Percentiles rank a stretch among this genome's conserved stretches.
These are phyloP conservation scores for Dufourea novaeangliae DNA, from an alignment of 1,140 invertebrate genomes.

Conservation along the genomic window DNA sequence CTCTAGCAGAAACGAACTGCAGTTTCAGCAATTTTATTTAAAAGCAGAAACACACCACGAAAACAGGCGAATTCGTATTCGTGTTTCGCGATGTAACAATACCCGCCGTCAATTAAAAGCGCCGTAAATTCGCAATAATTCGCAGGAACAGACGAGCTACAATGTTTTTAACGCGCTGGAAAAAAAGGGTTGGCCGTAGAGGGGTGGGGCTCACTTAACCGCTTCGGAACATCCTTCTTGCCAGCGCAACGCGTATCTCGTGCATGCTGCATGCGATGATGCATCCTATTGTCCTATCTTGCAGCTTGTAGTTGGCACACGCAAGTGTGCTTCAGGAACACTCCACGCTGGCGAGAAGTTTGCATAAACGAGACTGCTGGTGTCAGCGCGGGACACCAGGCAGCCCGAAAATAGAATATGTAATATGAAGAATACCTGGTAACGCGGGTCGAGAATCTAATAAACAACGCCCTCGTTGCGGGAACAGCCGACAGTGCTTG, in stretches of 20 bases:
- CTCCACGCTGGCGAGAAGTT: constrained; percentile 42
- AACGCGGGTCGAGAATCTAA: background rate
- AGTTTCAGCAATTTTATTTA: no score
- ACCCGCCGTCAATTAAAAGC: background rate
- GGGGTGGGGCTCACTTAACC: no score
- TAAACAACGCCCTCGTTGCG: background rate
- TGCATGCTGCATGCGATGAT: constrained; percentile 14
- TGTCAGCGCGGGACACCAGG: constrained; percentile 20
- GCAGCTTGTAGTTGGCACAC: constrained; percentile 43
- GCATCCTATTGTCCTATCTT: constrained; percentile 37
- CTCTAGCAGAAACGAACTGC: background rate
- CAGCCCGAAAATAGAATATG: constrained; percentile 40
- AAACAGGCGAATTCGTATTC: background rate
- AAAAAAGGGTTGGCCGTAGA: background rate
- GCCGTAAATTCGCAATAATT: constrained; percentile 15
- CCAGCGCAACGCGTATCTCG: background rate
- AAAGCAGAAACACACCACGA: no score
- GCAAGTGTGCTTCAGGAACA: constrained; percentile 52
- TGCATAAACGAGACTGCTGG: constrained; percentile 45
- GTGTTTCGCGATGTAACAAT: background rate
- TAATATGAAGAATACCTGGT: constrained; percentile 10
- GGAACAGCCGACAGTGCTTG: background rate
- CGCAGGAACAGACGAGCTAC: background rate
- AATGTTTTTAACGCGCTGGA: constrained; percentile 16
- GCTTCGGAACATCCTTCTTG: constrained; percentile 22